Evolutionary conservation across 1,140 invertebrate species (phyloP), one percentile per base, ranked within the genome.

Genomic region (Pararge aegeria): DNA sequence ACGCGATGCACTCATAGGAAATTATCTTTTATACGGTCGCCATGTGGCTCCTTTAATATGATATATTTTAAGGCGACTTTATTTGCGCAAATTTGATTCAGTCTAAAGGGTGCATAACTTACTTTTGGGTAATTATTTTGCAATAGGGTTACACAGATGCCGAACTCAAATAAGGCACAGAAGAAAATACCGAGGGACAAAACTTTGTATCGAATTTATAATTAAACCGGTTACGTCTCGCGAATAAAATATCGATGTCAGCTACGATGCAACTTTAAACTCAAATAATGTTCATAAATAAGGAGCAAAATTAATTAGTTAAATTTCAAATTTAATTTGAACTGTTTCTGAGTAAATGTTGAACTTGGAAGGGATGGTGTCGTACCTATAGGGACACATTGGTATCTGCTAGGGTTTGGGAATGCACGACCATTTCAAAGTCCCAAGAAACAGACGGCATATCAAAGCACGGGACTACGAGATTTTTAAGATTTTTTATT

Each of bases 31-130:
- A 64, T 74, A 73, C 67, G 69, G 66, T 59, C 69, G 71, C 78
- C 82, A 85, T 85, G 80, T 85, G 82, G 72, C 74, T 66, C 57
- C 52, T 69, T 67, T 72, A 73, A 69, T 70, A 73, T n/a, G n/a
- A n/a, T 74, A 63, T 72, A 78, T 80, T 80, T 83, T 75, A 79
- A 83, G 64, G 57, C 51, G 64, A 71, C 70, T 83, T 71, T 85
- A 83, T 86, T 83, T 80, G 79, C 67, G 66, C 67, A 80, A 89
- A 89, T 88, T 84, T 74, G 70, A 80, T 80, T 78, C 77, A 81
- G 63, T 83, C 78, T 76, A 83, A 83, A 83, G 86, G 86, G 86
- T 89, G 86, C 86, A 89, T 89, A 87, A 87, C 75, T 88, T 87
- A 82, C 83, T 83, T 79, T 80, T 55, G 64, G 75, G 73, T 87